Evolutionary conservation across 2,797 vertebrate genomes (phyloP), one percentile per base, ranked within the genome.

Genomic region (Pipistrellus pipistrellus): DNA sequence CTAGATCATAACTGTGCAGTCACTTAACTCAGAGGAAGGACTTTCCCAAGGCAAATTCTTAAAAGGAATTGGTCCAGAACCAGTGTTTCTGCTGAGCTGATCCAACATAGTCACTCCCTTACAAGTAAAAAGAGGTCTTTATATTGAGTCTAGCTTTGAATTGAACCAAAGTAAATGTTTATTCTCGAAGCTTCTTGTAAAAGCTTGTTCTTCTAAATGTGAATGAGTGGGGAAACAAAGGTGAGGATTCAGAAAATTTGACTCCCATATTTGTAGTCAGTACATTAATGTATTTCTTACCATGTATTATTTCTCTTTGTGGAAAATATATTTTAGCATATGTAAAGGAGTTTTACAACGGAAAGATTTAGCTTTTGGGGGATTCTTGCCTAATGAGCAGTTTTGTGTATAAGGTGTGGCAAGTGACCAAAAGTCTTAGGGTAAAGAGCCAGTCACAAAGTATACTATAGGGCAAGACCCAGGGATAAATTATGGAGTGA

Each of bases 81-180:
- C 66, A 80, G 44, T 86, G 51, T 92, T 96, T 92, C 91, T 95
- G 81, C 66, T 95, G 71, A 83, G 48, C 53, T 87, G 81, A 93
- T 84, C 35, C 51, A 95, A 90, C 38, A 90, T 87, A 87, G 71
- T 83, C 76, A 85, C 66, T 92, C 68, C 90, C 89, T 92, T 76
- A 57, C 66, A 84, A 92, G 38, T 84, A 92, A 96, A 96, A 95
- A 93, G 83, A 92, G 59, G 46, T 35, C 32, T 92, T 95, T 89
- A 93, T 84, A 72, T 30, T 71, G 76, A 96, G 68, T 89, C 66
- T 93, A 86, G 72, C 38, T 73, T 73, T 93, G 81, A 96, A 89
- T 38, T 95, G 83, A 90, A 93, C 72, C 88, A 92, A 87, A 68
- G 81, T 84, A 96, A 96, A 95, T 1, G 25, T 95, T 96, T 95